phyloP scores from a whole-genome alignment of 1,140 invertebrate species.

The Epicauta chinensis region DNA sequence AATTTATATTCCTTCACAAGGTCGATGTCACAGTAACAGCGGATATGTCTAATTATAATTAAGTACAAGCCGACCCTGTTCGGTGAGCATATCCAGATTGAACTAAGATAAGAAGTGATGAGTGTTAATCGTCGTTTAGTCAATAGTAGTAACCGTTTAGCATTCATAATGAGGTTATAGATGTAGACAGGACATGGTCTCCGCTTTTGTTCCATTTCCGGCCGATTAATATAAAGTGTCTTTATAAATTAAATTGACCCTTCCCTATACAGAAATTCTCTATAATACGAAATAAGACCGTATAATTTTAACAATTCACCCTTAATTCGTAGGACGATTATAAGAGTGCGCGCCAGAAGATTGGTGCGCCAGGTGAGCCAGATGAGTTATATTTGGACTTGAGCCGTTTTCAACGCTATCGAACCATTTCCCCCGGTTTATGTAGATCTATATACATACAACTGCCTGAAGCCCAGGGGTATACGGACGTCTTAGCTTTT shows the following conservation, averaged over 20 bases:
- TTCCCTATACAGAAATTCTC: background rate
- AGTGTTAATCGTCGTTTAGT: slow-evolving; percentile 28
- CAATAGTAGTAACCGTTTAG: slow-evolving; percentile 23
- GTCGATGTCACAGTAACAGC: too few species aligned
- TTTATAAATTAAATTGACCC: too few species aligned
- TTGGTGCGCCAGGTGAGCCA: too few species aligned
- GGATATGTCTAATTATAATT: slow-evolving; percentile 8
- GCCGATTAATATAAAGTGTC: slow-evolving; percentile 5
- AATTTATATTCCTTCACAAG: too few species aligned
- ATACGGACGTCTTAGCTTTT: slow-evolving; percentile 37
- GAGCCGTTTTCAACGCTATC: too few species aligned
- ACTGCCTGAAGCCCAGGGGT: slow-evolving; percentile 29
- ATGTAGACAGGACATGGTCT: slow-evolving; percentile 18
- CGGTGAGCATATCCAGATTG: slow-evolving; percentile 11
- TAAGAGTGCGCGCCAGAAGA: too few species aligned
- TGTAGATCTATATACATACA: slow-evolving; percentile 37
- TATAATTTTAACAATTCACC: too few species aligned
- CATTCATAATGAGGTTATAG: slow-evolving; percentile 23
- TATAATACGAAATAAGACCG: too few species aligned
- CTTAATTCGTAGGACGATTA: too few species aligned
- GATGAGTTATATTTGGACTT: too few species aligned
- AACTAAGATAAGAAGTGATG: slow-evolving; percentile 22
- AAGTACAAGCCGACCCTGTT: slow-evolving; percentile 6
- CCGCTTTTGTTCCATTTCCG: slow-evolving; percentile 12
- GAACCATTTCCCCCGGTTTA: slow-evolving; percentile 11